Evolutionary conservation across 2,888 invertebrate genomes (phyloP).

Genomic region (Idaea dimidiata): DNA sequence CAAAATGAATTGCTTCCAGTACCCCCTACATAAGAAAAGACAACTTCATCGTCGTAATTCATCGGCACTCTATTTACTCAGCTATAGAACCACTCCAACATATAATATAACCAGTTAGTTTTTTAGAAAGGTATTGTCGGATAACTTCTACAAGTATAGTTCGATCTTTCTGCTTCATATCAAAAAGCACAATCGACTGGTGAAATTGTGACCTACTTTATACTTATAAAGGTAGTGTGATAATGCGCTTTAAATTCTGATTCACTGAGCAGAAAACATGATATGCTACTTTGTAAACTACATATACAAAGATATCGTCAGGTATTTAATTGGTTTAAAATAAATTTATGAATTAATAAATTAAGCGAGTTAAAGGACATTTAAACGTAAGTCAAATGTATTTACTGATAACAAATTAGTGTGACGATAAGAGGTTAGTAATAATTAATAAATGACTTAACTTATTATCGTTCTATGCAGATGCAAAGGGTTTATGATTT

Average conservation of each 20-base stretch:
- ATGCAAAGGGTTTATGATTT: too few species aligned
- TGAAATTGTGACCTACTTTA: constrained; percentile 38
- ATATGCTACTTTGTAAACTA: constrained; percentile 33
- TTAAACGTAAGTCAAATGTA: too few species aligned
- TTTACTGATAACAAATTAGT: not conserved
- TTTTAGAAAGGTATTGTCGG: not conserved
- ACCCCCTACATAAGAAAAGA: too few species aligned
- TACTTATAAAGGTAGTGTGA: constrained; percentile 33
- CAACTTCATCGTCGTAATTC: too few species aligned
- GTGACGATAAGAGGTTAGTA: not conserved
- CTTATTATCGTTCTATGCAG: not conserved
- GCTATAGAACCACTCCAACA: not conserved
- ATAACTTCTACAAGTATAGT: constrained; percentile 4
- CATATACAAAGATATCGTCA: not conserved
- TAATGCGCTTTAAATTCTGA: constrained; percentile 48
- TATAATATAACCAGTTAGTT: too few species aligned
- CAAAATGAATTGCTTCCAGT: too few species aligned
- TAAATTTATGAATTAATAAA: not conserved
- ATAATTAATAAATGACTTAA: not conserved
- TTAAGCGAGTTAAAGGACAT: too few species aligned
- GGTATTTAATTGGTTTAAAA: not conserved
- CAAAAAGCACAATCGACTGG: constrained; percentile 28
- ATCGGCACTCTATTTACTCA: too few species aligned
- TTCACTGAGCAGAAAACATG: constrained; percentile 50
- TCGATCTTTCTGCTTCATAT: constrained; percentile 16